Evolutionary conservation across 2,113 vertebrate species (phyloP), one percentile per base, ranked within the genome.

Genomic region (Callithrix jacchus): DNA sequence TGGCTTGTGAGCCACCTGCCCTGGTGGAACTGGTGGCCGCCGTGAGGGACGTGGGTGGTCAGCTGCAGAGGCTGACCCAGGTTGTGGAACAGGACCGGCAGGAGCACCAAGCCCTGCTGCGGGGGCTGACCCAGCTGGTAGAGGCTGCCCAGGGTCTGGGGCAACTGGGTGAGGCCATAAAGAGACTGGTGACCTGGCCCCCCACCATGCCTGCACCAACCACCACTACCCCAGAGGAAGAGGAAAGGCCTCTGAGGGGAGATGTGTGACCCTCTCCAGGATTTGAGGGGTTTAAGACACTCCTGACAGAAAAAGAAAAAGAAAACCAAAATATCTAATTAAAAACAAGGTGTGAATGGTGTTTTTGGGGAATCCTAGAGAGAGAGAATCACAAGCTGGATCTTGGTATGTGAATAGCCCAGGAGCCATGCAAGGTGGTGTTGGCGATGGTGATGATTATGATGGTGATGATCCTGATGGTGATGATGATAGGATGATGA

Each of bases 1-100:
- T 97, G 98, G 95, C 98, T 58, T 98, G 97, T 4, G 97, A 98
- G 94, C 98, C 98, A 0, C 97, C 98, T 25, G 97, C 97, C 45
- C 91, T 98, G 92, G 76, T 89, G 16, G 98, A 97, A 71, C 93
- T 98, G 71, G 98, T 98, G 79, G 89, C 80, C 0, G 97, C 97
- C 1, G 97, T 98, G 84, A 95, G 93, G 92, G 93, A 94, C 0
- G 52, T 98, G 81, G 84, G 96, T 21, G 68, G 25, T 56, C 97
- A 97, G 84, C 92, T 98, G 45, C 94, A 35, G 86, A 92, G 49
- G 54, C 58, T 98, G 94, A 89, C 92, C 9, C 91, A 40, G 80
- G 84, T 87, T 20, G 83, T 98, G 83, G 96, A 97, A 58, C 83
- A 27, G 47, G 97, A 96, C 16, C 94, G 8, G 23, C 91, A 45